Conservation (phyloP, 92 coral and sea anemone species). For the Nematostella vectensis region DNA sequence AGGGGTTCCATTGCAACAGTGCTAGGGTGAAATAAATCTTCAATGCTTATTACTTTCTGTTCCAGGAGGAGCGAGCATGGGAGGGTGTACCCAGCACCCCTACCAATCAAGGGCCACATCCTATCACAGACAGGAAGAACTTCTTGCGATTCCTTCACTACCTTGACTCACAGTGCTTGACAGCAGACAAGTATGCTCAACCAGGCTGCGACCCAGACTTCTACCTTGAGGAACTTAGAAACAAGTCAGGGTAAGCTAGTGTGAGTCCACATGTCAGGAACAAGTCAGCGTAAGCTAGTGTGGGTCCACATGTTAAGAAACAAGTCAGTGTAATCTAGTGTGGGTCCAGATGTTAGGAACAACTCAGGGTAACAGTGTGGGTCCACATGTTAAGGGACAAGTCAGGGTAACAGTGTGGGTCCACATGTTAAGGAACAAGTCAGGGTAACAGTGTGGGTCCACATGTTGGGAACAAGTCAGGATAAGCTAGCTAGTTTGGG, state of each 20-base stretch:
- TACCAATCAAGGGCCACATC: neutral
- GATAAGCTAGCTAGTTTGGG: too few species aligned
- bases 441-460: too few species aligned
- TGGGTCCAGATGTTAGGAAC: neutral
- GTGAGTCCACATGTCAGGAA: too few species aligned
- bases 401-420: too few species aligned
- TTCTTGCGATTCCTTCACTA: constrained; percentile 66
- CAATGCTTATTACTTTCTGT: too few species aligned
- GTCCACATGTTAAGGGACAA: too few species aligned
- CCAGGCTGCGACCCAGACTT: constrained; percentile 81
- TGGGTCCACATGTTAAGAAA: neutral
- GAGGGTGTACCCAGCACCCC: constrained; percentile 46
- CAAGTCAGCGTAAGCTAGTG: too few species aligned
- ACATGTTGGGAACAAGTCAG: too few species aligned
- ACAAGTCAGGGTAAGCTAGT: constrained; percentile 18
- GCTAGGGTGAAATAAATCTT: too few species aligned
- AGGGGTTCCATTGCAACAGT: too few species aligned
- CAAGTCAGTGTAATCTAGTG: neutral
- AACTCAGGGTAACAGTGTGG: too few species aligned
- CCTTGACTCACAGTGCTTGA: constrained; percentile 67
- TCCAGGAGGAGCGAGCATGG: constrained; percentile 68
- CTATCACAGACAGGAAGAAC: constrained; percentile 35
- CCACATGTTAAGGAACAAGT: too few species aligned
- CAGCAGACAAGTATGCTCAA: constrained; percentile 63
- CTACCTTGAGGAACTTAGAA: constrained; percentile 74